A percentile compares a stretch with the other conserved stretches of the same genome.
These are phyloP conservation scores for Alviniconcha marisindica DNA, from an alignment of 1,140 invertebrate genomes.

Conservation along the genomic window DNA sequence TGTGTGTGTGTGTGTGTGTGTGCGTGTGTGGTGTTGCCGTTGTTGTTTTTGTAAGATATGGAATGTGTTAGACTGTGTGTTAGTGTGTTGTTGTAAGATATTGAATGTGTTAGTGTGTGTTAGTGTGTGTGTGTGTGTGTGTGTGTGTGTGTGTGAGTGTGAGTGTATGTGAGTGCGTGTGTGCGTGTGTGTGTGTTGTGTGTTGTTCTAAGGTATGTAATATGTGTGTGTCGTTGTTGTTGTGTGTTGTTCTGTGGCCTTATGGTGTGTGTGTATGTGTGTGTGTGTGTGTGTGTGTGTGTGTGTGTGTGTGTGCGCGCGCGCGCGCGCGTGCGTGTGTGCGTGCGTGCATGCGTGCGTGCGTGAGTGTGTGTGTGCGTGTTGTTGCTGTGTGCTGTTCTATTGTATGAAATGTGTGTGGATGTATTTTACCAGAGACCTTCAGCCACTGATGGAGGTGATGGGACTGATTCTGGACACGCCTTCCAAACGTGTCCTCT, in stretches of 20 bases:
- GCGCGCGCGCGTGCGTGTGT: neutral
- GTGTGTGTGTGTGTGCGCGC: slow-evolving; percentile 5
- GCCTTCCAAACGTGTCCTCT: slow-evolving; percentile 71
- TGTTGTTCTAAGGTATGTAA: too few species aligned
- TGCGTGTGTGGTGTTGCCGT: too few species aligned
- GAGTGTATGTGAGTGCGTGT: neutral
- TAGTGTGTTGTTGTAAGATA: too few species aligned
- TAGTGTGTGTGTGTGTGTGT: too few species aligned
- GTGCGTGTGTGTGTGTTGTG: neutral
- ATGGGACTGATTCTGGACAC: slow-evolving; percentile 69
- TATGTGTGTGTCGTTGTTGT: too few species aligned
- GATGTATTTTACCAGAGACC: slow-evolving; percentile 55
- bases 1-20: too few species aligned
- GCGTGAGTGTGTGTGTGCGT: too few species aligned
- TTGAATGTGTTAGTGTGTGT: too few species aligned
- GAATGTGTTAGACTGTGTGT: too few species aligned
- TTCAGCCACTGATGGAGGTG: slow-evolving; percentile 60
- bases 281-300: neutral
- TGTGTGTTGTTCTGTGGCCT: too few species aligned
- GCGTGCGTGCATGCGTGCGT: neutral
- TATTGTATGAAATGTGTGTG: neutral
- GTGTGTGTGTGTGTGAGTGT: neutral
- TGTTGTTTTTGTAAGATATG: too few species aligned
- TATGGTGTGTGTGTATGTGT: too few species aligned
- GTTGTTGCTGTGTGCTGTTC: neutral